Base-by-base conservation (phyloP, 2,888 invertebrate genomes). In the Mantis religiosa region DNA sequence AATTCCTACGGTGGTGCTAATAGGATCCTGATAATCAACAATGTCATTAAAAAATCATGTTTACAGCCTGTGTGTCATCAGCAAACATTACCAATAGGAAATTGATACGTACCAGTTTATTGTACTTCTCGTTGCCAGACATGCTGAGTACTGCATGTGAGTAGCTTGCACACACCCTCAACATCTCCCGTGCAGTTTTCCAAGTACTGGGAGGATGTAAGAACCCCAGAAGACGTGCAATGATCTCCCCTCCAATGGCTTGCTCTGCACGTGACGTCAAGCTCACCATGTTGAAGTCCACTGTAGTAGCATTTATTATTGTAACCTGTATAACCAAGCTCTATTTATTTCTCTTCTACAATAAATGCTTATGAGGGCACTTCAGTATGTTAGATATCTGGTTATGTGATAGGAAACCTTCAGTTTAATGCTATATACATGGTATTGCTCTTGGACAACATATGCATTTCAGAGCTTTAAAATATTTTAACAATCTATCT, bases 221-320 rank as follows among this genome's bases (percentile, higher is more conserved):
- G 93, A 97, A 98, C 0, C 98, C 98, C 27, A 96, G 93, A 4
- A 98, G 93, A 28, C 97, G 94, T 0, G 97, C 97, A 30, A 96
- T 94, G 94, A 96, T 96, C 92, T 97, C 96, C 25, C 97, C 97
- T 6, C 95, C 95, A 7, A 94, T 93, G 0, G 95, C 95, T 25
- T 95, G 95, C 91, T 97, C 96, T 12, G 95, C 95, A 90, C 96
- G 95, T 6, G 96, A 95, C 87, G 88, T 85, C 47, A 88, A n/a
- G 41, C 87, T 88, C 34, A 89, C 86, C 84, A 90, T 89, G 87
- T 90, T 91, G 89, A 92, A 91, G 90, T 92, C 92, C 47, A 94
- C 97, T 84, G 96, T 96, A 0, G 98, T 98, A 6, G 97, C 97
- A 92, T 98, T 98, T 8, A 98, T 96, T 83, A 98, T 97, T 0